These are phyloP conservation scores for Drosophila mettleri DNA, from an alignment of 2,888 invertebrate species.

Conservation along the genomic window DNA sequence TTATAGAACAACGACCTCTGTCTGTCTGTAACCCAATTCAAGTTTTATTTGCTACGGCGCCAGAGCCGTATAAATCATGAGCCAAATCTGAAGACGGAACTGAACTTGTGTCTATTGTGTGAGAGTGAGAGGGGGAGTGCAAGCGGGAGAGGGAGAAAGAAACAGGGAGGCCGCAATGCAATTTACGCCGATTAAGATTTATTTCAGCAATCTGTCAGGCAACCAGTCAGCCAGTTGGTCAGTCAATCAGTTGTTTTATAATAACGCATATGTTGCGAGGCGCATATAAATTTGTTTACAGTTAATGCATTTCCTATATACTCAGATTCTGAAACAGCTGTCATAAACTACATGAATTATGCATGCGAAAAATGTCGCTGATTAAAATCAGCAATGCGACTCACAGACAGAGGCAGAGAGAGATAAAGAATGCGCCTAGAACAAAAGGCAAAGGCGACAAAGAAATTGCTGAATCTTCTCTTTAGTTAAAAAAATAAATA, in stretches of 20 bases:
- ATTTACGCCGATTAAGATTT: conserved; percentile 66
- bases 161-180: conserved; percentile 25
- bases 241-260: conserved; percentile 21
- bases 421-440: conserved; percentile 29
- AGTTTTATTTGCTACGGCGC: conserved; percentile 37
- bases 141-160: neutral
- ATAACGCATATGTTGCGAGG: conserved; percentile 39
- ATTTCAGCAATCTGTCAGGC: conserved; percentile 58
- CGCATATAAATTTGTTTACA: conserved; percentile 40
- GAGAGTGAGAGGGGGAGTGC: neutral
- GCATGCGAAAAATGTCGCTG: conserved; percentile 37
- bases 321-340: conserved; percentile 24
- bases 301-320: conserved; percentile 65
- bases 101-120: conserved; percentile 26
- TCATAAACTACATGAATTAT: conserved; percentile 26
- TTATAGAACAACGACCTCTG: conserved; percentile 16
- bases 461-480: conserved; percentile 6
- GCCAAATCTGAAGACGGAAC: conserved; percentile 21
- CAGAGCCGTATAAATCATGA: conserved; percentile 44
- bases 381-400: conserved; percentile 29
- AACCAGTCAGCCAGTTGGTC: conserved; percentile 23
- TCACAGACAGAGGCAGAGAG: conserved; percentile 13
- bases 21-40: conserved; percentile 14
- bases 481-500: no score
- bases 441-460: conserved; percentile 25